Base-by-base conservation (phyloP, 2,113 vertebrate genomes). In the Lanius collurio region DNA sequence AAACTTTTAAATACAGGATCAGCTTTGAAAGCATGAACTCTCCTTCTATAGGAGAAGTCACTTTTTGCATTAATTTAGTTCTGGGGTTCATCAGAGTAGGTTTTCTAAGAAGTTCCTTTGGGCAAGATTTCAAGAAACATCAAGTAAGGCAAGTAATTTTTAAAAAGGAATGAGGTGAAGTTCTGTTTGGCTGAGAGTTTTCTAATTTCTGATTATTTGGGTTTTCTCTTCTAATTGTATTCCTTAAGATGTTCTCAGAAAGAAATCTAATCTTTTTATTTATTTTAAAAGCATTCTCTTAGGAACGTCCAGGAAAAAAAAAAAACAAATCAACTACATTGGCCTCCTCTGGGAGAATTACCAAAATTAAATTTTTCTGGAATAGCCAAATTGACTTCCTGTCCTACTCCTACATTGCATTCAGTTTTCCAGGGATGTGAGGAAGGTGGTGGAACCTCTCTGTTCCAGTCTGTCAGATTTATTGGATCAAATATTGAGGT, bases 401-500 rank as follows among this genome's bases (percentile, higher is more conserved):
- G 97, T 87, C 89, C 97, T n/a, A 82, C 92, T 78, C 95, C 97
- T 26, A 81, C 93, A 4, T 47, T 98, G 90, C 97, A 87, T 3
- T 81, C 97, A 0, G 91, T 98, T 64, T 77, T 98, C 33, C 5
- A 8, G 31, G 50, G 78, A 18, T 55, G 70, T 39, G 76, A 94
- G 62, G 82, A 92, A 95, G 57, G 79, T 10, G 82, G 94, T 60
- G 96, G 95, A 64, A 95, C 94, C 85, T 98, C 98, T 3, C 33
- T 94, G 82, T 97, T 98, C 87, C 87, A 96, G 9, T 90, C 98
- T 20, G 95, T 98, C 68, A 98, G 97, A 97, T 98, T 97, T 89
- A 95, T 92, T 77, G 97, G 96, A n/a, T 95, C 94, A 53, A 74
- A 95, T 76, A 71, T 47, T 13, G 97, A 99, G 98, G 98, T 99